Percentiles rank a stretch among this genome's conserved stretches.
These are phyloP conservation scores for Drosophila hawaiiensis DNA, from an alignment of 2,888 invertebrate genomes.

Conservation along the genomic window DNA sequence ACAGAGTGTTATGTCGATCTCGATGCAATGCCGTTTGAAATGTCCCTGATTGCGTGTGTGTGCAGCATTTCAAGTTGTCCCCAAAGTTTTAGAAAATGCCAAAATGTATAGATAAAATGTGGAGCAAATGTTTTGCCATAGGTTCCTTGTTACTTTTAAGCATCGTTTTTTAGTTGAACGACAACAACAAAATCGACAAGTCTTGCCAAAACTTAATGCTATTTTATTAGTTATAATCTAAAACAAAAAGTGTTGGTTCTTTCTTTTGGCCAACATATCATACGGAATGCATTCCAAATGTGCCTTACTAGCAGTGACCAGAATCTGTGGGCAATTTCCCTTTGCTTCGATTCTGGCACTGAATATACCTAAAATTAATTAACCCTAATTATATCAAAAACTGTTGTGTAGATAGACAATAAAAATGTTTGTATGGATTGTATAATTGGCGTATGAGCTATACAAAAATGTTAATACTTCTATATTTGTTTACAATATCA, in stretches of 20 bases:
- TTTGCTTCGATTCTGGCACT: slow-evolving; percentile 20
- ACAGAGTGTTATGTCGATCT: neutral
- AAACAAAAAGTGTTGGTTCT: neutral
- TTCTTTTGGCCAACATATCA: neutral
- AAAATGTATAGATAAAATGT: slow-evolving; percentile 23
- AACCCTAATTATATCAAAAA: slow-evolving; percentile 33
- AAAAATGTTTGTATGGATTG: slow-evolving; percentile 55
- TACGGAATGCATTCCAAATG: slow-evolving; percentile 82
- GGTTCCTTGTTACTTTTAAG: slow-evolving; percentile 69
- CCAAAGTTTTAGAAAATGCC: slow-evolving; percentile 41
- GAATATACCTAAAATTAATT: slow-evolving; percentile 15
- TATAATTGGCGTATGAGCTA: slow-evolving; percentile 54
- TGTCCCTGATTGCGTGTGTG: slow-evolving; percentile 42
- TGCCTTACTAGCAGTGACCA: slow-evolving; percentile 73
- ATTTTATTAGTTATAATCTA: slow-evolving; percentile 30
- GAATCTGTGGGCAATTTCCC: slow-evolving; percentile 1
- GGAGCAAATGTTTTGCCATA: slow-evolving; percentile 43
- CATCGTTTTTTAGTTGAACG: slow-evolving; percentile 43
- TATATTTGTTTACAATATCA: slow-evolving; percentile 21
- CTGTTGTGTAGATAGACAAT: slow-evolving; percentile 82
- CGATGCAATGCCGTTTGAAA: slow-evolving; percentile 3
- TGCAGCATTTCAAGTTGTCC: slow-evolving; percentile 66
- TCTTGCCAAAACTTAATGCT: slow-evolving; percentile 81
- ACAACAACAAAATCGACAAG: slow-evolving; percentile 82
- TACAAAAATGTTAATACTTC: slow-evolving; percentile 57